Base-by-base conservation (phyloP, 2,113 vertebrate genomes). In the Pterocles orientalis region DNA sequence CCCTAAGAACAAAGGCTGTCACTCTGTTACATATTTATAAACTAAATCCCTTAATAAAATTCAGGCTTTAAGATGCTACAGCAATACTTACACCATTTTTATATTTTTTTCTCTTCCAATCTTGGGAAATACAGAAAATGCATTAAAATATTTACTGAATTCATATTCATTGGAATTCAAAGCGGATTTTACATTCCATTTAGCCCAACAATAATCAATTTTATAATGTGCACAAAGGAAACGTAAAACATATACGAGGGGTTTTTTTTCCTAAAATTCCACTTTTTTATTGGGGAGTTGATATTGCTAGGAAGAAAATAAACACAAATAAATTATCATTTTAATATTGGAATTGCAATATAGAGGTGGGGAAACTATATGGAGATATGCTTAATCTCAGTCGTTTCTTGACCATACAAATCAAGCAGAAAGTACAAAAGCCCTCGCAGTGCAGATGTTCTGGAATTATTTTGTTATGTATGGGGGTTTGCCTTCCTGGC, bases 221-320 rank as follows among this genome's bases (percentile, higher is more conserved):
- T 60, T 53, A 39, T 51, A 69, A 23, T 34, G 29, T 43, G 7
- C 7, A 78, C 48, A 57, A 80, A 53, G 0, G 1, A 84, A 90
- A 47, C 16, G 14, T 43, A 68, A 91, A 77, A 62, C 1, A 9
- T 36, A 75, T 6, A 28, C 39, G 41, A 62, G 8, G 8, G 28
- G 14, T 65, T 21, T 31, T 12, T 13, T 18, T 16, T 5, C 15
- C 28, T 62, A 58, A 81, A 91, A 68, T 79, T 57, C 23, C 6
- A 36, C 60, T 84, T 62, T 6, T 57, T 84, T 53, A 31, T 14
- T 18, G 58, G 18, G 26, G 6, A 76, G 4, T 47, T 0, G 0
- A 16, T 86, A 72, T 16, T 86, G 4, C 18, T 51, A 10, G 10
- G 20, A 94, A 66, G 17, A 50, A 90, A 88, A 65, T 33, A 48